These are phyloP conservation scores for Antheraea assamensis DNA, from an alignment of 2,888 invertebrate genomes.

Conservation along the genomic window DNA sequence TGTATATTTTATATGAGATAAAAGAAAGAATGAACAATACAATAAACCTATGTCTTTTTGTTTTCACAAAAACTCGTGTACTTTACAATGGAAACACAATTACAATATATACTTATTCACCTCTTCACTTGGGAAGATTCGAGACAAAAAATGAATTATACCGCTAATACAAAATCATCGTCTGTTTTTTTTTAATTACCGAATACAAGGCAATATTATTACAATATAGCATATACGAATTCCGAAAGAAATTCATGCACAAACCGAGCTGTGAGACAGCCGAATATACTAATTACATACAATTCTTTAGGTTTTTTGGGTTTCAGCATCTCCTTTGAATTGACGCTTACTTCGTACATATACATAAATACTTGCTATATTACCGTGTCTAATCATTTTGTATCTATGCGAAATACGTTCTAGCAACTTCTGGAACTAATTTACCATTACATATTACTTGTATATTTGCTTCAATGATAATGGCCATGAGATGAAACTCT, in stretches of 20 bases:
- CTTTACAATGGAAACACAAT: background rate
- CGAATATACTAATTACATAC: no score
- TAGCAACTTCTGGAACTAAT: background rate
- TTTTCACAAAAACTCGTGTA: background rate
- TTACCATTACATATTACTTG: background rate
- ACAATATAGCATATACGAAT: background rate
- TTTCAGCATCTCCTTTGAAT: background rate
- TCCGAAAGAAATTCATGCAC: background rate
- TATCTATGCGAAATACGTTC: background rate
- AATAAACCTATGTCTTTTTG: constrained; percentile 1
- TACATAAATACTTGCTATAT: background rate
- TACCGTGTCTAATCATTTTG: background rate
- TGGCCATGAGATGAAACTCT: background rate
- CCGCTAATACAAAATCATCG: no score
- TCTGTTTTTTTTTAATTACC: no score
- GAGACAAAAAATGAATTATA: no score
- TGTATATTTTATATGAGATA: background rate
- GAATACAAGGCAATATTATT: background rate
- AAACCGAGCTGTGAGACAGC: background rate
- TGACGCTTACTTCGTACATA: background rate
- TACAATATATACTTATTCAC: background rate
- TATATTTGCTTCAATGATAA: background rate
- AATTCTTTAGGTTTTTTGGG: no score
- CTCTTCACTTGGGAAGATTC: background rate
- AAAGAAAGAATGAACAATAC: background rate